A percentile compares a stretch with the other conserved stretches of the same genome.
phyloP scores from a whole-genome alignment of 2,113 vertebrate genomes.

The Gallinago paraguaiae region DNA sequence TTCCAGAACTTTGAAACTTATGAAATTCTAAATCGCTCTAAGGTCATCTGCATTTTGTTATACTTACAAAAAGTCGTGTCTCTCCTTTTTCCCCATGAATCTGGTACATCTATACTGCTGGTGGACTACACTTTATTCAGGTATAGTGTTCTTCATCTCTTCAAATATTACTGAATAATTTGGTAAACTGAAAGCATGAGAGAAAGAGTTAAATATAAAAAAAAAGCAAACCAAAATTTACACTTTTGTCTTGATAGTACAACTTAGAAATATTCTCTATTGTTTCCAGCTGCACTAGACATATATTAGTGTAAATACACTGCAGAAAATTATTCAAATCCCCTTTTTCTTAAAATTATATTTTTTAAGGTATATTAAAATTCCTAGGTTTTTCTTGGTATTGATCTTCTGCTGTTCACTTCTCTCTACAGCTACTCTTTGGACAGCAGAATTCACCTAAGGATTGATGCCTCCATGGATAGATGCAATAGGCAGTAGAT shows the following conservation, averaged over 20 bases:
- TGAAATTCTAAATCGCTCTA: neutral
- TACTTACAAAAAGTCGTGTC: neutral
- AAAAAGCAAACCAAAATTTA: neutral
- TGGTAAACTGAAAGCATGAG: neutral
- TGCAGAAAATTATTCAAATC: neutral
- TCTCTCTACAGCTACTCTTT: neutral
- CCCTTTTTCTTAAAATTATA: neutral
- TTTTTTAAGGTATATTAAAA: neutral
- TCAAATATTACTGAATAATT: neutral
- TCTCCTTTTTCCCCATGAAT: neutral
- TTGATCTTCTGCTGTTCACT: neutral
- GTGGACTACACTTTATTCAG: neutral
- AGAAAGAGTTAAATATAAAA: neutral
- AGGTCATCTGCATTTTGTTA: neutral
- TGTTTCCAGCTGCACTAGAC: neutral
- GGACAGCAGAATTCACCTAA: neutral
- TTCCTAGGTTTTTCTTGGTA: neutral
- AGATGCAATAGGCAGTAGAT: neutral
- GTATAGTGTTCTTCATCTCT: neutral
- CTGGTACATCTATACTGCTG: neutral
- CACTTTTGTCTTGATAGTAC: neutral
- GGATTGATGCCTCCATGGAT: neutral
- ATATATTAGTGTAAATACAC: neutral
- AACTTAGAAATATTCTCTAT: neutral
- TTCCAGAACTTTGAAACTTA: neutral